Evolutionary conservation across 2,113 vertebrate species (phyloP), one percentile per base, ranked within the genome.

Genomic region (Todiramphus chloris): DNA sequence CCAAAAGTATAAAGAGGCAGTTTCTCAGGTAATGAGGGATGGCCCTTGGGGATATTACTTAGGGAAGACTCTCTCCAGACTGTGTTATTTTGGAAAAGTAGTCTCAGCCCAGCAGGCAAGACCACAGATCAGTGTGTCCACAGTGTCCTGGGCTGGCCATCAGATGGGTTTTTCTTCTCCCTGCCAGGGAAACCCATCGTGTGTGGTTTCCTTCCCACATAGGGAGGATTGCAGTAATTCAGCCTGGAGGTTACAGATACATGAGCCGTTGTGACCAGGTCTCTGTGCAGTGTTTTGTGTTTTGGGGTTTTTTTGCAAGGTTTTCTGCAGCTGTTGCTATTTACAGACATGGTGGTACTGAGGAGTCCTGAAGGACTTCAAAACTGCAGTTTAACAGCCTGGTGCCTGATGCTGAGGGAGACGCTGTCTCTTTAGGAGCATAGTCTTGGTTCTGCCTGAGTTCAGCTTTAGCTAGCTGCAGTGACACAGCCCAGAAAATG

Each of bases 271-370:
- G 18, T 46, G 43, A 63, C 28, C 77, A 35, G 1, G 0, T 56
- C 24, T 50, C 2, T 50, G 43, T 24, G 20, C 1, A 1, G 0
- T 51, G 28, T 58, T 60, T 43, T 37, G 24, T 51, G 13, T n/a
- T 72, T 55, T 1, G 0, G 13, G 24, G 17, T 59, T 83, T 44
- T 51, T 17, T 0, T 3, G 31, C 51, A 16, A 28, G 5, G 1
- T 63, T 90, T 95, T 90, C 66, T 76, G 41, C 46, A 67, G 23
- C n/a, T 46, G 31, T 77, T 87, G 18, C 24, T 80, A 3, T 74
- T 90, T 73, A 51, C 53, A 59, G 63, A 39, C 28, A 48, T 17
- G 2, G 27, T 79, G 48, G 35, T 77, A 41, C 51, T 53, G 31
- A 60, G 58, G 24, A 83, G 70, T 93, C 33, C 74, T 64, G 67